Conservation (phyloP, 2,797 vertebrate genomes). For the Lophotriccus pileatus region DNA sequence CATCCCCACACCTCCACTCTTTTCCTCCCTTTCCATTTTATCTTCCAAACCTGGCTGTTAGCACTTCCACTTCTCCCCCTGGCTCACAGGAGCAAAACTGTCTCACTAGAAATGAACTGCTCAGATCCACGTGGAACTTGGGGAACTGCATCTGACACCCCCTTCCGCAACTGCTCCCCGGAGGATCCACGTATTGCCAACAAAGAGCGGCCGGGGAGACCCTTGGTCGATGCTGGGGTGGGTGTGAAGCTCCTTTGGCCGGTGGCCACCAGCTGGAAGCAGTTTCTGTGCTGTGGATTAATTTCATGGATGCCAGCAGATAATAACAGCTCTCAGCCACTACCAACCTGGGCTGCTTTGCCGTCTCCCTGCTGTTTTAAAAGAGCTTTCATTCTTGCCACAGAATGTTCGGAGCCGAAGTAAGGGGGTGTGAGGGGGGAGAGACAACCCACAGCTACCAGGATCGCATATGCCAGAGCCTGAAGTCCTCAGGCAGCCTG, state of each 20-base stretch:
- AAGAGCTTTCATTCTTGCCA: not conserved
- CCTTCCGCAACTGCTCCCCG: not conserved
- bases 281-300: constrained; percentile 13
- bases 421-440: not conserved
- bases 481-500: not conserved
- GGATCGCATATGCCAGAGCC: not conserved
- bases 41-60: not conserved
- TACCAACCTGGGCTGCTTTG: constrained; percentile 1
- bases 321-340: constrained; percentile 5
- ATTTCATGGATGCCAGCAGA: constrained; percentile 16
- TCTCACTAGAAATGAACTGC: not conserved
- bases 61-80: not conserved
- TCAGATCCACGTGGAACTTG: not conserved
- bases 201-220: rapidly evolving
- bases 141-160: not conserved
- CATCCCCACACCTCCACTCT: not conserved
- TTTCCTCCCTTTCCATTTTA: not conserved
- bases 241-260: not conserved
- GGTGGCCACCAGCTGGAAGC: not conserved
- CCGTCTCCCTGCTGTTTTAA: not conserved
- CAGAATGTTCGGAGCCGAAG: not conserved
- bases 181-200: not conserved
- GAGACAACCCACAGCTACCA: not conserved
- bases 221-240: not conserved
- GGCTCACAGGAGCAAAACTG: not conserved